Base-by-base conservation (phyloP, 2,113 vertebrate species). In the Muntiacus reevesi region DNA sequence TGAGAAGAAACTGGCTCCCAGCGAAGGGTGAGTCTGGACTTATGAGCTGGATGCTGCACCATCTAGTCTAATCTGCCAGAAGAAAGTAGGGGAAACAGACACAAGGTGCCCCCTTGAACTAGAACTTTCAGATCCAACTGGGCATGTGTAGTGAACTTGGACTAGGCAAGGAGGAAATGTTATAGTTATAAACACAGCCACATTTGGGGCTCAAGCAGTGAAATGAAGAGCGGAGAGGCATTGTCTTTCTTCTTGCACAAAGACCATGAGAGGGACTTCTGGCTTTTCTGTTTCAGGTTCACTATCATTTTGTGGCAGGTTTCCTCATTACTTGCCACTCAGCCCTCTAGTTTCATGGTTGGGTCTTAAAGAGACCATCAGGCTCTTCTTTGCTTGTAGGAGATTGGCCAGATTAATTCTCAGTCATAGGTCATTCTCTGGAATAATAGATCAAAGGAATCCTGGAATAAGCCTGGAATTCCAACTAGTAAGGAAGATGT, bases 111-210 rank as follows among this genome's bases (percentile, higher is more conserved):
- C 33, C 33, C 21, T 60, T 87, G 27, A 92, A 43, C 14, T 79
- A 11, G 82, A 94, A 55, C 55, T 86, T 78, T 50, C 45, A 47
- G 33, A 64, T n/a, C 27, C 92, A 92, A 86, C 71, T 74, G 36
- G 84, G n/a, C n/a, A 67, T 0, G 0, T 47, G 30, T 54, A 86
- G 4, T 57, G 67, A 93, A n/a, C 40, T 19, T 27, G 23, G 19
- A 10, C n/a, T 45, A 76, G 36, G 17, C 87, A 19, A 40, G 23
- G 2, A 88, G 23, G 2, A 88, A 50, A 13, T 15, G 33, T 36
- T 87, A 28, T 3, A n/a, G 4, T 74, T 94, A 88, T 60, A 93
- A 78, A 74, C 52, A 52, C 33, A 54, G 43, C 28, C 52, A 59
- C 4, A 6, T 43, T 92, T 2, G 5, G 10, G 2, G 10, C 36